Percentiles rank a stretch among this genome's conserved stretches.
Evolutionary conservation across 2,113 vertebrate species (phyloP).

Genomic region (Scolopax mira): DNA sequence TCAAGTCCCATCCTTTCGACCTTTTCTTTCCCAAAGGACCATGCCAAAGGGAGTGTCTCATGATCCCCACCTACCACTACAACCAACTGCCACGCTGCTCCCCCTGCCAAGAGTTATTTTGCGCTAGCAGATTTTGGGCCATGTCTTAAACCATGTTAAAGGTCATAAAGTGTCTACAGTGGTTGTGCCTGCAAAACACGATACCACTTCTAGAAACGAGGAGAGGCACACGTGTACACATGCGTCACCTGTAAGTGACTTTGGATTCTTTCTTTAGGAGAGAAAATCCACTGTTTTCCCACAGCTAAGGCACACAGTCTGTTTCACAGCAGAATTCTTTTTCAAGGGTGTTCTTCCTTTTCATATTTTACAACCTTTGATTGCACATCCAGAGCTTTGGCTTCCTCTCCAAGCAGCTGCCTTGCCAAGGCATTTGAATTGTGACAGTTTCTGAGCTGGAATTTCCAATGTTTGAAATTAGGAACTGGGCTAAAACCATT

Average conservation of each 20-base stretch:
- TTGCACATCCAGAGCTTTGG: slow-evolving; percentile 47
- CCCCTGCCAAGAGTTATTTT: neutral
- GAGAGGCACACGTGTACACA: neutral
- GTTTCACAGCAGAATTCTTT: slow-evolving; percentile 25
- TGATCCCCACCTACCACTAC: neutral
- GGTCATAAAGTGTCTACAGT: neutral
- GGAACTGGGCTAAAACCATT: slow-evolving; percentile 9
- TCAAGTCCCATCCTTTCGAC: neutral
- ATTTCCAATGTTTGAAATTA: slow-evolving; percentile 51
- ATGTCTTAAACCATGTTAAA: neutral
- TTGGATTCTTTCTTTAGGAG: neutral
- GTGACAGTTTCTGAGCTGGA: slow-evolving; percentile 42
- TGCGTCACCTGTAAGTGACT: neutral
- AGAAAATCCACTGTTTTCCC: slow-evolving; percentile 15
- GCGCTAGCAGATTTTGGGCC: neutral
- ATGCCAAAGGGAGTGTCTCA: neutral
- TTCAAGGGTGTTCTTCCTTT: slow-evolving; percentile 51
- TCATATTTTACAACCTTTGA: slow-evolving; percentile 49
- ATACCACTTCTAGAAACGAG: neutral
- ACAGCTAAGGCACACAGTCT: neutral
- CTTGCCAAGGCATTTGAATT: slow-evolving; percentile 38
- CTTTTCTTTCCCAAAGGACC: neutral
- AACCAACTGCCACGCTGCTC: neutral
- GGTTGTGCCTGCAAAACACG: neutral
- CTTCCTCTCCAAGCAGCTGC: slow-evolving; percentile 44